Base-by-base conservation (phyloP, 2,113 vertebrate genomes). In the Lagopus muta region DNA sequence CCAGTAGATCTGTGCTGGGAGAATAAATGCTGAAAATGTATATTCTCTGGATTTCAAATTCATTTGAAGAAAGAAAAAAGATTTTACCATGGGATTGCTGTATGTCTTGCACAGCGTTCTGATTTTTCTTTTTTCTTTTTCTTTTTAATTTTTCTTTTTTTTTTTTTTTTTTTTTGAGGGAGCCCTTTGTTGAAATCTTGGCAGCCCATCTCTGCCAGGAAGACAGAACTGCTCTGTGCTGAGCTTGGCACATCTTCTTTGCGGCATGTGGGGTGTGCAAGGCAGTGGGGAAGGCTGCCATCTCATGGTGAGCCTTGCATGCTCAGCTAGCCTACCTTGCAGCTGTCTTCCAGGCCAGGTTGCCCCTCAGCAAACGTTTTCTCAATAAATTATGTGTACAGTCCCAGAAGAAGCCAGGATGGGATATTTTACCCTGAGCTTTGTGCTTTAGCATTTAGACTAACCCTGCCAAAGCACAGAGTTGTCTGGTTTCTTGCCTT, bases 271-370 rank as follows among this genome's bases (percentile, higher is more conserved):
- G 94, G 71, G 81, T 9, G 38, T 7, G 32, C 48, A 55, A 88
- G 97, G 85, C 72, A 0, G 65, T 12, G 94, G 91, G 86, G 65
- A 85, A 89, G 92, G 86, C 96, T 97, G 97, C 94, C 97, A 96
- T 88, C 97, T 92, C 55, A 94, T 81, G 96, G 97, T 38, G 58
- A 96, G 32, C 82, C 79, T 72, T 36, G 50, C 81, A 8, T 0
- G 2, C 88, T 3, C 42, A 14, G 60, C 30, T 67, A 72, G 7
- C 47, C 60, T n/a, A 20, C 38, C 34, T 42, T 6, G 11, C 1
- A 25, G 32, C 22, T 2, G 0, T 0, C n/a, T 65, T 30, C 34
- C 82, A 67, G 50, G 28, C 32, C 79, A 57, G 28, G 42, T 27
- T 55, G 42, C 67, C 36, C 22, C 52, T 20, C 22, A 64, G 42